These are phyloP conservation scores for Echinometra lucunter DNA, from an alignment of 53 echinoderm and acorn worm genomes.

Conservation along the genomic window DNA sequence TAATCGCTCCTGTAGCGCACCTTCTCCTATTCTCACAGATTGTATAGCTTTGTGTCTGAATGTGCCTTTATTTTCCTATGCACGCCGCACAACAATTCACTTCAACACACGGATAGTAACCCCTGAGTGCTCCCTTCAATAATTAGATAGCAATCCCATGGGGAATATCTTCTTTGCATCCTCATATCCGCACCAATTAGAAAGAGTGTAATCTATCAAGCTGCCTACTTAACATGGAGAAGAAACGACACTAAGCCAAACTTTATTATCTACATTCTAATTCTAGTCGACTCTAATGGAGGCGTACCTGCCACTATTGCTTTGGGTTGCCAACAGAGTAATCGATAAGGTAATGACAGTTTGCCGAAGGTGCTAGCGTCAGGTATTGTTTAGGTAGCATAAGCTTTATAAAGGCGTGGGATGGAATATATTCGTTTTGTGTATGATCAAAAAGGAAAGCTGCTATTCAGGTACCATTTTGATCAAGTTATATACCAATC, in stretches of 20 bases:
- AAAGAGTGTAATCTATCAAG: constrained; percentile 5
- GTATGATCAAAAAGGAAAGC: too few relatives aligned
- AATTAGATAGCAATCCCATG: constrained; percentile 5
- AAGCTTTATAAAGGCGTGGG: not conserved
- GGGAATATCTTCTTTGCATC: not conserved
- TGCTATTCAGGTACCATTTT: too few relatives aligned
- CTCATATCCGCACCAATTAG: not conserved
- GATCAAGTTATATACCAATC: too few relatives aligned
- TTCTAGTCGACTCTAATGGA: not conserved
- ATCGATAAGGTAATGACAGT: not conserved
- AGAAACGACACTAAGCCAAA: not conserved
- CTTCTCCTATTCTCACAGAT: not conserved
- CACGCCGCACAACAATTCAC: not conserved
- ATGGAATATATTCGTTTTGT: not conserved
- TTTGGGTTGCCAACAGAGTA: not conserved
- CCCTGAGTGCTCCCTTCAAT: constrained; percentile 26
- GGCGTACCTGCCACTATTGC: not conserved
- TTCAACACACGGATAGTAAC: not conserved
- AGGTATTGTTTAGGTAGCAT: not conserved
- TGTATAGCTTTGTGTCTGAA: not conserved
- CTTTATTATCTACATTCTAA: constrained; percentile 1
- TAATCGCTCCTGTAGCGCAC: too few relatives aligned
- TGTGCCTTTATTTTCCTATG: not conserved
- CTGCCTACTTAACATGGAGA: not conserved
- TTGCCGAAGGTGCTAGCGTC: not conserved